Percentiles rank a stretch among this genome's conserved stretches.
Conservation (phyloP, 2,888 invertebrate genomes). For the Chironomus tentans region DNA sequence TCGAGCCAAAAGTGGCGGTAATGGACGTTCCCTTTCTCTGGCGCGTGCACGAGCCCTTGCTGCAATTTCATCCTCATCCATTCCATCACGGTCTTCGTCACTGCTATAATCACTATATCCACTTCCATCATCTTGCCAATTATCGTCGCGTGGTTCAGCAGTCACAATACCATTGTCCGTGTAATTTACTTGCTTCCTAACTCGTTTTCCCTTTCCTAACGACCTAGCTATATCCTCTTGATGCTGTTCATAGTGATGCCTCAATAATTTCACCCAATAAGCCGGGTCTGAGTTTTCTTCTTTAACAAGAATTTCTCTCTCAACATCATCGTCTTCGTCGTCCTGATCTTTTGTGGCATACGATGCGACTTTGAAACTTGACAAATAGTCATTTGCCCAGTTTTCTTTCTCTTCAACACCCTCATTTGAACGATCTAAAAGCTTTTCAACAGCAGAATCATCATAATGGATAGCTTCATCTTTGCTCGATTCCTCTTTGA, state of each 20-base stretch:
- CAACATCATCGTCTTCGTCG: slow-evolving; percentile 90
- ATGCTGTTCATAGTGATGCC: slow-evolving; percentile 99
- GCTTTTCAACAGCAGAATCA: slow-evolving; percentile 84
- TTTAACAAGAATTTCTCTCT: slow-evolving; percentile 90
- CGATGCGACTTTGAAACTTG: slow-evolving; percentile 96
- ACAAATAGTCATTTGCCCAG: slow-evolving; percentile 98
- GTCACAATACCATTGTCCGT: slow-evolving; percentile 83
- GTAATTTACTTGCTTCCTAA: slow-evolving; percentile 90
- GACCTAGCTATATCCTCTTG: slow-evolving; percentile 91
- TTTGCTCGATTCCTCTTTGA: slow-evolving; percentile 83
- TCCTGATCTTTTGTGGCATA: slow-evolving; percentile 93
- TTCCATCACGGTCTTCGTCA: slow-evolving; percentile 90
- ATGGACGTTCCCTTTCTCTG: slow-evolving; percentile 74
- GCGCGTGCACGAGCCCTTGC: slow-evolving; percentile 68
- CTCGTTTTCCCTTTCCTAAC: slow-evolving; percentile 83
- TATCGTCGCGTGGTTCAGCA: slow-evolving; percentile 77
- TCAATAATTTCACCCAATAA: slow-evolving; percentile 96
- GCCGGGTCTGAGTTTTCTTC: slow-evolving; percentile 98
- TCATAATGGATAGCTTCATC: slow-evolving; percentile 95
- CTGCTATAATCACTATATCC: slow-evolving; percentile 89
- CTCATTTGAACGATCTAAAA: slow-evolving; percentile 89
- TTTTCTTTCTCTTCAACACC: slow-evolving; percentile 96
- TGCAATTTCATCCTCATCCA: slow-evolving; percentile 62
- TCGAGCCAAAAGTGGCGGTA: slow-evolving; percentile 91
- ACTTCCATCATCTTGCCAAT: slow-evolving; percentile 88